Evolutionary conservation across 2,888 invertebrate genomes (phyloP), one percentile per base, ranked within the genome.

Genomic region (Nymphalis c-album): DNA sequence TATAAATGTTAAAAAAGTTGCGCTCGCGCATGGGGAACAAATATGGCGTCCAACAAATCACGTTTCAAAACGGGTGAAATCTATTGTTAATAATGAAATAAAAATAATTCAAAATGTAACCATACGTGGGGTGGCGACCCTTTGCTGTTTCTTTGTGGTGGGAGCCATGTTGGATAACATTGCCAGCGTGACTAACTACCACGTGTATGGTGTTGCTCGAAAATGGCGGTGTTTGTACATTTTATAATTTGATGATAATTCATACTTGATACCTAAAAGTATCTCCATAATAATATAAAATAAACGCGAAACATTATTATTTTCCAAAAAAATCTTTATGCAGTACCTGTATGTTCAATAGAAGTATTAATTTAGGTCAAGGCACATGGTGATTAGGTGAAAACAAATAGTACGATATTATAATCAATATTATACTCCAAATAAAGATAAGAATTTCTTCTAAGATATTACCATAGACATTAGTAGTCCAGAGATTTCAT

Each of bases 41-140:
- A 88, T 81, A 91, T 92, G 92, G 91, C 92, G 81, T 85, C 86
- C 82, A 84, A 86, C 86, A 90, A 91, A 91, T 92, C 90, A 92
- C 89, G 88, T 90, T 91, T 87, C 86, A 87, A 89, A 91, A 88
- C 85, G 90, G 89, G 89, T 90, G 88, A 90, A 90, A 89, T 88
- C 85, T 89, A 86, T 92, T 91, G 91, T 91, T 89, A 88, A 82
- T 90, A 89, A 90, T 88, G 85, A 85, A 89, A 89, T 88, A 83
- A 89, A 88, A 87, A 86, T 89, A 89, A 86, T 88, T 88, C 85
- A 85, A 80, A 80, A 82, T 80, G 79, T 88, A 87, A 85, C 83
- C 80, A 80, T 77, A 75, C 78, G 80, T 77, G 77, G 80, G 75
- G 78, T 76, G 69, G 74, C 73, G 40, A 78, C 83, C 84, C 83